These are phyloP conservation scores for Butorides virescens DNA, from an alignment of 2,113 vertebrate genomes.

Conservation along the genomic window DNA sequence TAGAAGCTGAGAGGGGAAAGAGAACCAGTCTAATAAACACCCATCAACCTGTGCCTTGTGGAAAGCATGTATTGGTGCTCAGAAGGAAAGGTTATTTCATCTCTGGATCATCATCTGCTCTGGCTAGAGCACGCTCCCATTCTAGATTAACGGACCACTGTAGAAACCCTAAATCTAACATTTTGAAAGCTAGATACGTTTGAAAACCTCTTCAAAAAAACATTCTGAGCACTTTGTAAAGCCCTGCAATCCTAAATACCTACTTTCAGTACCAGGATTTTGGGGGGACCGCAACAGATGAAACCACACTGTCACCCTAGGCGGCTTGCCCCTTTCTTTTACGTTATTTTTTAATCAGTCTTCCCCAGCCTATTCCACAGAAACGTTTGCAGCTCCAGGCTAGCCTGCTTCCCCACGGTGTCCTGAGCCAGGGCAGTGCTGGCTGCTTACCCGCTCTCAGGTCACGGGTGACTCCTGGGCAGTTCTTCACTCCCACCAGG, in stretches of 20 bases:
- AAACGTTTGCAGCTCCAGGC: neutral
- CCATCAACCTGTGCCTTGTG: neutral
- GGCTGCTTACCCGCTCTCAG: neutral
- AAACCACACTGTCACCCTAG: neutral
- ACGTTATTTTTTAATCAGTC: neutral
- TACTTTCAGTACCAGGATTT: neutral
- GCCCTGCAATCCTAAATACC: neutral
- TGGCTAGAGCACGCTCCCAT: neutral
- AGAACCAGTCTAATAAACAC: neutral
- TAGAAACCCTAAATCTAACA: neutral
- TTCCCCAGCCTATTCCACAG: neutral
- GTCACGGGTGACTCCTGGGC: neutral
- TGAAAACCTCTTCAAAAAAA: neutral
- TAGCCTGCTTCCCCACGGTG: neutral
- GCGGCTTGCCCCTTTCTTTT: neutral
- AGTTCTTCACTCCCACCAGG: rapidly evolving
- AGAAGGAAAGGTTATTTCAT: neutral
- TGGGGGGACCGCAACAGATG: rapidly evolving
- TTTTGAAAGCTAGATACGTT: neutral
- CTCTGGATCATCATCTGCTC: neutral
- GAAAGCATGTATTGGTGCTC: neutral
- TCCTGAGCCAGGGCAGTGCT: neutral
- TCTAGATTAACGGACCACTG: neutral
- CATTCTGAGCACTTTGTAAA: neutral
- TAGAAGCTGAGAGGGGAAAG: neutral